Conservation (phyloP, 2,888 invertebrate species). For the Nomada fucata region DNA sequence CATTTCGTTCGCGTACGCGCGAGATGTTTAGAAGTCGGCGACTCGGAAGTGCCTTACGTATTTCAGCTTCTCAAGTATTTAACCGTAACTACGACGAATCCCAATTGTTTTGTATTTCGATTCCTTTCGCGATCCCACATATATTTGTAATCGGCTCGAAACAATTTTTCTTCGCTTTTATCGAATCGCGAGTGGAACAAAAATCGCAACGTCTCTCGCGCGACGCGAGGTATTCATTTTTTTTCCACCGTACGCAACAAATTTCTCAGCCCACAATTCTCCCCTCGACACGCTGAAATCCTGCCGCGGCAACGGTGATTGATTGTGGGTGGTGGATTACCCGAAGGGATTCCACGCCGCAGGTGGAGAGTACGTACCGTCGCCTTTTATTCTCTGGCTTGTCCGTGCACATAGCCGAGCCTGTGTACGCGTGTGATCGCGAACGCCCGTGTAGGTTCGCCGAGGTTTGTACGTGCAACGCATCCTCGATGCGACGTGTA, state of each 20-base stretch:
- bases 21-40: no score
- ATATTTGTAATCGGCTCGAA: no score
- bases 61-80: no score
- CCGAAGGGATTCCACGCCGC: conserved; percentile 53
- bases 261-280: conserved; percentile 33
- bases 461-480: conserved; percentile 47
- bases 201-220: no score
- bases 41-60: no score
- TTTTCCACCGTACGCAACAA: conserved; percentile 12
- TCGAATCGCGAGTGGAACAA: no score
- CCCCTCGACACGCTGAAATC: conserved; percentile 61
- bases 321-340: conserved; percentile 71
- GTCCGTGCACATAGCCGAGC: neutral
- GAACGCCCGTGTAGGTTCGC: neutral
- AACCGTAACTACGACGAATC: no score
- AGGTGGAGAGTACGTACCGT: conserved; percentile 40
- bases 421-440: neutral
- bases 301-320: conserved; percentile 66
- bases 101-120: no score
- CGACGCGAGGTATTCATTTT: no score
- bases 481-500: conserved; percentile 66
- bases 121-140: no score
- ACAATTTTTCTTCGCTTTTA: no score
- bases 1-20: no score
- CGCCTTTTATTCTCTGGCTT: conserved; percentile 39